Base-by-base conservation (phyloP, 2,113 vertebrate genomes). In the Theristicus caerulescens region DNA sequence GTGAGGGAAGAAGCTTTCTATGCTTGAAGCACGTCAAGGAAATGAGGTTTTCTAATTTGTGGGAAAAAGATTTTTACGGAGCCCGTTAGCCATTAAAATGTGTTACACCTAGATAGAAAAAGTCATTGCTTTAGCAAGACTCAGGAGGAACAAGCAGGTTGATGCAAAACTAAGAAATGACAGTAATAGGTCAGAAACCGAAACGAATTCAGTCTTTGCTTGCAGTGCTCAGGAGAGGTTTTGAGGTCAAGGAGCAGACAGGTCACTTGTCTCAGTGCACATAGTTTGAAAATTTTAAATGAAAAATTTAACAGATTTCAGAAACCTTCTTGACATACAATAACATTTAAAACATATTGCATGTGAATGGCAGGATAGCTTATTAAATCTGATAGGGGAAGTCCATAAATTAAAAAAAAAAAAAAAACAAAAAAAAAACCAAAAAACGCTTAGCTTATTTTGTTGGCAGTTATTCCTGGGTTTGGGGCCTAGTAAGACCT, bases 161-260 rank as follows among this genome's bases (percentile, higher is more conserved):
- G 62, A 82, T 86, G 42, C 58, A 87, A 77, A 95, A 64, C 38
- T 94, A 86, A 84, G 82, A 93, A 88, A 65, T 86, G 11, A 73
- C 29, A 64, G 86, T 46, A 55, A 19, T 31, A 88, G 59, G 27
- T 40, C 67, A 83, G 65, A 87, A 82, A 55, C 51, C 58, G 85
- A 72, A 94, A 95, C 10, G 1, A 86, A 73, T 88, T 88, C 26
- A 57, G 22, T 32, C 73, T 77, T 66, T 77, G 21, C 82, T 92
- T 77, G 31, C 44, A 88, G 38, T 54, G 44, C 16, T 21, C 15
- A 44, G 49, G 22, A 91, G 65, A 66, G 36, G 31, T 84, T 88
- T 87, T 3, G 25, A 91, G 46, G 40, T 82, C 34, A 44, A 12
- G 34, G n/a, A 94, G 27, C 78, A 74, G 70, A 47, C 13, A 88